Evolutionary conservation across 2,797 vertebrate species (phyloP), one percentile per base, ranked within the genome.

Genomic region (Trachops cirrhosus): DNA sequence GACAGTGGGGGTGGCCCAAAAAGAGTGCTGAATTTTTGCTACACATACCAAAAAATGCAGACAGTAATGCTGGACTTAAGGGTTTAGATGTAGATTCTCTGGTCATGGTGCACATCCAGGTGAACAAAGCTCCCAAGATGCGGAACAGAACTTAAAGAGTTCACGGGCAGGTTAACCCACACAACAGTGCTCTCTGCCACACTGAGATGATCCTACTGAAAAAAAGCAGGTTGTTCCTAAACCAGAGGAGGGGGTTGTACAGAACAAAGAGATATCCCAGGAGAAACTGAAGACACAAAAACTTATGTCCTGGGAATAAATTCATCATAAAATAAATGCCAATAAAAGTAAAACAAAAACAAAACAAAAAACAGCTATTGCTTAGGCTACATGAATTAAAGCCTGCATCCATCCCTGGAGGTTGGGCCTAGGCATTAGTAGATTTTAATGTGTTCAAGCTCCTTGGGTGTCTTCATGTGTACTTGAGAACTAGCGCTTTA

Each of bases 161-260:
- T 50, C 48, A 15, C 1, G 21, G 75, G 75, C 6, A 5, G n/a
- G 37, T 50, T 24, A 50, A 50, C 44, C 26, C 32, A 2, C 1
- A 5, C 6, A 0, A 0, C 37, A 1, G 10, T 21, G 7, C 5
- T 77, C 48, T n/a, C 12, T 4, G 46, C n/a, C 48, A 22, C n/a
- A 15, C 3, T 22, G 46, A 24, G 6, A 26, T 7, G 48, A 15
- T 37, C 75, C 75, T 26, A 9, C 75, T 54, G 50, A 16, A 26
- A 34, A 54, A 54, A 12, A 54, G n/a, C 12, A 37, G 50, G 8
- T 9, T 24, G 22, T 54, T 54, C 75, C 21, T 52, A 15, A 78
- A 5, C 48, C n/a, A 37, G 75, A 26, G 34, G 75, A 54, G 21
- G 21, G 9, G 48, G n/a, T 12, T 52, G 21, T 8, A 9, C 75